A percentile compares a stretch with the other conserved stretches of the same genome.
These are phyloP conservation scores for Diachrysia chrysitis DNA, from an alignment of 2,888 invertebrate species.

Conservation along the genomic window DNA sequence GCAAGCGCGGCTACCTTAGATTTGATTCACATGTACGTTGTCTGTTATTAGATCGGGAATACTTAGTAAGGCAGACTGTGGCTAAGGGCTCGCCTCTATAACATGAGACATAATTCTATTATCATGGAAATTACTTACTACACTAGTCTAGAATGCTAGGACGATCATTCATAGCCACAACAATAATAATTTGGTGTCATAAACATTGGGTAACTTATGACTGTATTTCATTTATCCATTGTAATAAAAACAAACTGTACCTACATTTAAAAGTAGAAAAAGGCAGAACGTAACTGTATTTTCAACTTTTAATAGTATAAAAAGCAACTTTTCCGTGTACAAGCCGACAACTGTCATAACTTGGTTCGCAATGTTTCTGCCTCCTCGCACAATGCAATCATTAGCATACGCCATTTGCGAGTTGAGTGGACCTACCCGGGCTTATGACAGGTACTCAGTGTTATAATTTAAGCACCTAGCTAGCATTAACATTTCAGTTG, in stretches of 20 bases:
- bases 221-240: not conserved
- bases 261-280: constrained; percentile 32
- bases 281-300: constrained; percentile 22
- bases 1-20: not conserved
- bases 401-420: constrained; percentile 47
- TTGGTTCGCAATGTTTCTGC: constrained; percentile 43
- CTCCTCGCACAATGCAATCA: constrained; percentile 44
- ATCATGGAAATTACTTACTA: not conserved
- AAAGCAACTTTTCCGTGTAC: constrained; percentile 33
- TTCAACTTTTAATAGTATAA: constrained; percentile 34
- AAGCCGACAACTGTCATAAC: constrained; percentile 48
- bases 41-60: not conserved
- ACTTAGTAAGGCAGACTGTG: not conserved
- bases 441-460: constrained; percentile 19
- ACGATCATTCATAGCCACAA: not conserved
- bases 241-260: constrained; percentile 8
- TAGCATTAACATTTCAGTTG: constrained; percentile 3
- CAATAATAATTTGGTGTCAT: no score
- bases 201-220: not conserved
- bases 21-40: not conserved
- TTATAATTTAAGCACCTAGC: constrained; percentile 20
- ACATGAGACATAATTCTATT: not conserved
- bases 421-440: constrained; percentile 12
- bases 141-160: not conserved
- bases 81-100: not conserved